phyloP scores from a whole-genome alignment of 2,113 vertebrate species.

The Proterorhinus semilunaris region DNA sequence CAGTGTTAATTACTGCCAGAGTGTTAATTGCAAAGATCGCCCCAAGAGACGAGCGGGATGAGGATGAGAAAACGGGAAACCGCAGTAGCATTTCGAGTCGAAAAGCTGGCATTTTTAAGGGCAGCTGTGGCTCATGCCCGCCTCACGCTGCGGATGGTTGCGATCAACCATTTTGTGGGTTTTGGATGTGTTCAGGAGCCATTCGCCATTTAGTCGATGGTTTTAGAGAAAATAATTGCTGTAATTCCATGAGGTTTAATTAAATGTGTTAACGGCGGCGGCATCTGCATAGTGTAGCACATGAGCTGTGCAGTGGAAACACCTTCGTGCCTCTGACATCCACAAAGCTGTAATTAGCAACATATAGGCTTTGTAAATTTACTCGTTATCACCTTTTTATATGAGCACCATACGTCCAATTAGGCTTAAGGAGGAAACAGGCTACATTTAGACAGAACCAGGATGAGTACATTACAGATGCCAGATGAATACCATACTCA shows the following conservation, averaged over 20 bases:
- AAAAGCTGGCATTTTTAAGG: constrained; percentile 67
- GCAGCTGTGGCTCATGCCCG: constrained; percentile 62
- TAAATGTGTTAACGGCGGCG: constrained; percentile 25
- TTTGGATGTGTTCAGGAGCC: constrained; percentile 17
- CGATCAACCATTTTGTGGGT: constrained; percentile 53
- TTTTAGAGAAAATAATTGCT: constrained; percentile 45
- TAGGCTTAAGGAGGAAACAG: constrained; percentile 6
- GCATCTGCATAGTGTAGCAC: constrained; percentile 15
- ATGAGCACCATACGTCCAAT: constrained; percentile 9
- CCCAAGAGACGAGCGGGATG: constrained; percentile 59
- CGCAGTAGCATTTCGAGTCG: constrained; percentile 45
- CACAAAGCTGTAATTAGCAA: constrained; percentile 59
- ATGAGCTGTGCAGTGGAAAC: constrained; percentile 5
- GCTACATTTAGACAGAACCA: not conserved
- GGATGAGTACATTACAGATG: not conserved
- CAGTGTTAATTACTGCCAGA: constrained; percentile 75
- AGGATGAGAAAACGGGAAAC: constrained; percentile 61
- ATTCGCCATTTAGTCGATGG: not conserved
- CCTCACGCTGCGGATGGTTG: constrained; percentile 38
- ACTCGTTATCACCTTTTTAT: constrained; percentile 42
- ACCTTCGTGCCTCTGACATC: constrained; percentile 36
- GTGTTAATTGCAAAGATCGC: constrained; percentile 74
- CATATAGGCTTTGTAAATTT: constrained; percentile 51
- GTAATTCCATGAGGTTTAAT: constrained; percentile 37
- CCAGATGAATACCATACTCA: not conserved